These are phyloP conservation scores for Pheosia gnoma DNA, from an alignment of 2,888 invertebrate species.

Conservation along the genomic window DNA sequence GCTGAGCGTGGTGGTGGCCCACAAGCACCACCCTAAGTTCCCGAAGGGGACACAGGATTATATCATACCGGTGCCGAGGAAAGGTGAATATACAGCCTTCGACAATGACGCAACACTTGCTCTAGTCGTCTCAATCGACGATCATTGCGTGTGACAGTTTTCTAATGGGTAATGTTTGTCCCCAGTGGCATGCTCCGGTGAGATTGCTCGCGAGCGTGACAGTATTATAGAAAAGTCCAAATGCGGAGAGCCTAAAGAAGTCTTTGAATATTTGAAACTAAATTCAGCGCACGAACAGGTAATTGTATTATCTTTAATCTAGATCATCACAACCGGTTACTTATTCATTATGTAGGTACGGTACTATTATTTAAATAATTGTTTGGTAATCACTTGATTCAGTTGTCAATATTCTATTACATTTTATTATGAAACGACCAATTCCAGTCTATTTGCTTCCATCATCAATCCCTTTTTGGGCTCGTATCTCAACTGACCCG, in stretches of 20 bases:
- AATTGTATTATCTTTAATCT: conserved; percentile 26
- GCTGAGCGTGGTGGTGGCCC: conserved; percentile 57
- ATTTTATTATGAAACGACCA: too few species aligned
- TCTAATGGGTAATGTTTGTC: conserved; percentile 20
- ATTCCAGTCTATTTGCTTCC: neutral
- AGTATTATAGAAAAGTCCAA: conserved; percentile 67
- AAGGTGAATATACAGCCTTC: conserved; percentile 51
- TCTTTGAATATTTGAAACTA: conserved; percentile 64
- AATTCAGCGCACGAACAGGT: conserved; percentile 69
- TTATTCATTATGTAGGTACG: neutral
- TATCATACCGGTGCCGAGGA: conserved; percentile 50
- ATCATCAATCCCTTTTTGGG: neutral
- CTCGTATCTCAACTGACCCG: neutral
- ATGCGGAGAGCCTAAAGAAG: conserved; percentile 73
- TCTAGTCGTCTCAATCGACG: neutral
- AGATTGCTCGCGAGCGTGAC: conserved; percentile 55
- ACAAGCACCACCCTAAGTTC: conserved; percentile 67
- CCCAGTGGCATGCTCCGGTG: conserved; percentile 64
- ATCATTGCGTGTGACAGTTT: neutral
- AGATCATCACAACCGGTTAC: neutral
- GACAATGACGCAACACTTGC: neutral
- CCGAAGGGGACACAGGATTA: conserved; percentile 48
- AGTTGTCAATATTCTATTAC: too few species aligned
- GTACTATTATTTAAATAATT: too few species aligned
- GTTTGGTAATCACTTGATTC: neutral